phyloP scores from a whole-genome alignment of 2,888 invertebrate species.

The Catocala nupta region DNA sequence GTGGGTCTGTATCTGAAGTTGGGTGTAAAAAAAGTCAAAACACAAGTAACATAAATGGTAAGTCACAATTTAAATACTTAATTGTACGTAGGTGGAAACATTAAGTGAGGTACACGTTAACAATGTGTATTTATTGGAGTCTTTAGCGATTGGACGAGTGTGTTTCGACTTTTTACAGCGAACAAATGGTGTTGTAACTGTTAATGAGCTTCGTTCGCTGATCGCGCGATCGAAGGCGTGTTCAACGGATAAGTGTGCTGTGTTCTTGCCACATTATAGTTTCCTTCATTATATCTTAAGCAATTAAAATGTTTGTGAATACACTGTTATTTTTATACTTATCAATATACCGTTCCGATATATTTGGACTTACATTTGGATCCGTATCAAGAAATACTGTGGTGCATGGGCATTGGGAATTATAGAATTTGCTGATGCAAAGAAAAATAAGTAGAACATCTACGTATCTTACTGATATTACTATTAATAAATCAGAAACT shows the following conservation, averaged over 20 bases:
- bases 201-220: slow-evolving; percentile 55
- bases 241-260: neutral
- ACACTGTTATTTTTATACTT: no score
- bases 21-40: slow-evolving; percentile 31
- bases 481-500: no score
- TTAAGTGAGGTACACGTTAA: slow-evolving; percentile 54
- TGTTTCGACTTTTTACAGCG: slow-evolving; percentile 54
- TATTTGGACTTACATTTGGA: no score
- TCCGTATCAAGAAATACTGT: no score
- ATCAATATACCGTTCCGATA: no score
- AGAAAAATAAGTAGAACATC: no score
- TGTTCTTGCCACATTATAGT: neutral
- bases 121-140: slow-evolving; percentile 63
- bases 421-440: no score
- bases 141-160: slow-evolving; percentile 54
- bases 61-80: slow-evolving; percentile 65
- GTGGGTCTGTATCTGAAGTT: slow-evolving; percentile 13
- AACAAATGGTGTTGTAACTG: slow-evolving; percentile 61
- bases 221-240: slow-evolving; percentile 7
- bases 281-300: neutral
- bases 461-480: no score
- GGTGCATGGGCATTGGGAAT: no score
- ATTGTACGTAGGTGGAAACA: slow-evolving; percentile 64
- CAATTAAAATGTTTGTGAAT: no score
- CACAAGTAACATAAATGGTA: slow-evolving; percentile 31